Base-by-base conservation (phyloP, 2,113 vertebrate species). In the Prionailurus bengalensis region DNA sequence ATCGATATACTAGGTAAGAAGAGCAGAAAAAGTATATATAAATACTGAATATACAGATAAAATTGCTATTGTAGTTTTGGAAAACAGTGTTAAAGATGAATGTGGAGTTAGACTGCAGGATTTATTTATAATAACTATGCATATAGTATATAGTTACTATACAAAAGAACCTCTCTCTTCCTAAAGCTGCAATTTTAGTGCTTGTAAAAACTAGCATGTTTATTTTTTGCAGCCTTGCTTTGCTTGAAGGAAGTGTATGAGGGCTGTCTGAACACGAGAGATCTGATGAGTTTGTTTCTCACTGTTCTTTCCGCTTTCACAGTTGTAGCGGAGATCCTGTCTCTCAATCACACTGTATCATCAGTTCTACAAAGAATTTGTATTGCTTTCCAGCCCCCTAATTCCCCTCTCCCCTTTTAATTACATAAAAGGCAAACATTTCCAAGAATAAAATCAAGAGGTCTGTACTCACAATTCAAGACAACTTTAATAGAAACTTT, bases 401-500 rank as follows among this genome's bases (percentile, higher is more conserved):
- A 86, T 51, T 42, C 48, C 48, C 31, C 74, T 19, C 23, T 12
- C 42, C 17, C 42, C 45, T 23, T 42, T 27, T 87, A 70, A 58
- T 51, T 65, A 85, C 31, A 94, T 39, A 74, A 90, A 92, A 90
- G 27, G 53, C 29, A 97, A 87, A 29, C 36, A 58, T 90, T 96
- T 92, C n/a, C 51, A 81, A 84, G 70, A 94, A 91, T 53, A 97
- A 96, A 94, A 79, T 71, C 61, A 85, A 93, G 55, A 83, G 39
- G 23, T 92, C 33, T 45, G n/a, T 94, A 86, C n/a, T 92, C 36
- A 96, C 36, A 86, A 81, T 90, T 92, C 16, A 83, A 68, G 48
- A 23, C 23, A 82, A 23, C 31, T 61, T 91, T 33, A 76, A 36
- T 31, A 95, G 36, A 80, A 93, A 91, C 65, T 11, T 84, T 76